Percentiles rank a stretch among this genome's conserved stretches.
These are phyloP conservation scores for Mugil cephalus DNA, from an alignment of 2,113 vertebrate species.

Conservation along the genomic window DNA sequence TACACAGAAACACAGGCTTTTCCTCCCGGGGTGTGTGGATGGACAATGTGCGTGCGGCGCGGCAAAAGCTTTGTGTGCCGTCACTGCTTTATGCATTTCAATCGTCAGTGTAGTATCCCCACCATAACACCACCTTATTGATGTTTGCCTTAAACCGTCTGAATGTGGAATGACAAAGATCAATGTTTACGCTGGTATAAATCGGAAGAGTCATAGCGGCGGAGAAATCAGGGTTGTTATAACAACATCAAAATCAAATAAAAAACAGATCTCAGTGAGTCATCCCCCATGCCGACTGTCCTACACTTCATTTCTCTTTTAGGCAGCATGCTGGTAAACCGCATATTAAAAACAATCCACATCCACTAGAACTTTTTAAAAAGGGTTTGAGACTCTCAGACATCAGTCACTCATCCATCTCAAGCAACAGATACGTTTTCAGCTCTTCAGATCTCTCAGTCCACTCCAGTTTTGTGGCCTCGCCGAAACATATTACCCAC, in stretches of 20 bases:
- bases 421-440: background rate
- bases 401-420: background rate
- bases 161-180: too few species aligned
- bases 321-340: background rate
- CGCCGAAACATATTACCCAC: background rate
- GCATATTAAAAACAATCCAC: background rate
- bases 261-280: background rate
- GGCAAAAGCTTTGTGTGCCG: conserved; percentile 15
- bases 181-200: too few species aligned
- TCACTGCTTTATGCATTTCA: background rate
- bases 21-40: conserved; percentile 9
- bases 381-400: background rate
- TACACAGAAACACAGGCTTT: conserved; percentile 26
- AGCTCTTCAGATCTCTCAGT: background rate
- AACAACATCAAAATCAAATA: background rate
- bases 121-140: too few species aligned
- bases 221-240: background rate
- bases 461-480: background rate
- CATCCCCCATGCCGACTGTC: background rate
- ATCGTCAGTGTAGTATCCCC: too few species aligned
- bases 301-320: too few species aligned
- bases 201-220: background rate
- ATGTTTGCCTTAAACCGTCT: too few species aligned
- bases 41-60: background rate
- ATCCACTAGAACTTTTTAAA: conserved; percentile 6